Conservation (phyloP, 2,113 vertebrate species). For the Okapia johnstoni region DNA sequence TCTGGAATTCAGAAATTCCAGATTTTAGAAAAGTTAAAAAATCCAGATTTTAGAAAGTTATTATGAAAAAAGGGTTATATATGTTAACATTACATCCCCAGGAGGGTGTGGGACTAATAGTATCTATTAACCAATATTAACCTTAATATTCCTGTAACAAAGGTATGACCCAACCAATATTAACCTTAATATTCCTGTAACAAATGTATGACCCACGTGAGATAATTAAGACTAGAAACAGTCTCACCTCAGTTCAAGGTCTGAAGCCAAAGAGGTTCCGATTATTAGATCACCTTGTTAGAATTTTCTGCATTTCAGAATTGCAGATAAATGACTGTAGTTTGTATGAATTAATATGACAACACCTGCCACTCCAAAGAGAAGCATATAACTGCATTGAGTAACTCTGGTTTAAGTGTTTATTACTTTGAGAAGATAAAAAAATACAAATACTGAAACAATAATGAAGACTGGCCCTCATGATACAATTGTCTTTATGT, state of each 20-base stretch:
- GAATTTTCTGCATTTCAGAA: slow-evolving; percentile 19
- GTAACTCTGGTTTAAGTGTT: background rate
- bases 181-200: background rate
- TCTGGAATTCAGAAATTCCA: background rate
- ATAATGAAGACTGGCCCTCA: background rate
- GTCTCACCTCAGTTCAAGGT: background rate
- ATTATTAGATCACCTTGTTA: background rate
- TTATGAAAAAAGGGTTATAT: background rate
- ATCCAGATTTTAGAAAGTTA: background rate
- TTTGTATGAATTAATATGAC: background rate
- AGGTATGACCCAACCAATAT: background rate
- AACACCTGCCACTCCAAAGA: background rate
- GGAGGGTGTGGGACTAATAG: background rate
- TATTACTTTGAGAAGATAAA: background rate
- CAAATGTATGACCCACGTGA: background rate
- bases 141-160: background rate
- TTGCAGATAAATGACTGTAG: background rate
- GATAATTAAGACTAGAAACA: background rate
- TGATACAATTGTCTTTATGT: background rate
- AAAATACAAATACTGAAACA: background rate
- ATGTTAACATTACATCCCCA: background rate
- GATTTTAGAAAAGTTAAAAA: background rate
- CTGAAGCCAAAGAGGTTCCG: background rate
- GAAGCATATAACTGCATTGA: background rate
- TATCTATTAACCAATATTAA: background rate